Conservation (phyloP, 2,797 vertebrate species). For the Thunnus albacares region DNA sequence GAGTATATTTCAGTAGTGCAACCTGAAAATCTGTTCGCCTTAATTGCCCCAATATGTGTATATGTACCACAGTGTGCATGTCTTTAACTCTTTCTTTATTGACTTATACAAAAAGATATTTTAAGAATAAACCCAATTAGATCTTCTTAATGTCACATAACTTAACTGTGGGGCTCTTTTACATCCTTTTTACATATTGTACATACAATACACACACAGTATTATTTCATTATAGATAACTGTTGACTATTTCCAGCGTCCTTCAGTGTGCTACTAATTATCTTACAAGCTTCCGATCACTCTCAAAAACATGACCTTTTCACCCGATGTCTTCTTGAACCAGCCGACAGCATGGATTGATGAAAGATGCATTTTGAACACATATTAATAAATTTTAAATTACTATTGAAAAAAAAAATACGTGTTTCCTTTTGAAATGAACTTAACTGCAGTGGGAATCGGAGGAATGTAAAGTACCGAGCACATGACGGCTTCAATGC, state of each 20-base stretch:
- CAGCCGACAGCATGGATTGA: not conserved
- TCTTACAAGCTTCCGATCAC: not conserved
- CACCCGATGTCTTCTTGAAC: slow-evolving; percentile 9
- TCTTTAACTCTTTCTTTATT: not conserved
- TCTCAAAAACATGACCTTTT: slow-evolving; percentile 10
- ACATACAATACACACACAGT: not conserved
- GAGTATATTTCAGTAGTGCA: not conserved
- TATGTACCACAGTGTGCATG: too few relatives aligned
- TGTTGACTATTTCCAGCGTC: slow-evolving; percentile 7
- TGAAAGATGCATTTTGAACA: slow-evolving; percentile 11
- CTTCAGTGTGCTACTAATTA: slow-evolving; percentile 17
- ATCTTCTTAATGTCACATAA: not conserved
- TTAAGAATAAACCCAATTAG: not conserved
- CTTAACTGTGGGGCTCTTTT: not conserved
- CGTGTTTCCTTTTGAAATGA: not conserved
- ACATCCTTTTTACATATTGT: not conserved
- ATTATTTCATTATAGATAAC: not conserved
- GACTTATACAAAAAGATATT: not conserved
- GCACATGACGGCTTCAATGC: slow-evolving; percentile 14
- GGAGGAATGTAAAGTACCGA: not conserved
- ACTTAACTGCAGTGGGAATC: not conserved
- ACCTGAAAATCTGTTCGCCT: slow-evolving; percentile 2
- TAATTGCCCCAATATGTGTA: too few relatives aligned
- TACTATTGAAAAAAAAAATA: not conserved
- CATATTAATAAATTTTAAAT: not conserved